Base-by-base conservation (phyloP, 2,797 vertebrate species). In the Centroberyx gerrardi region DNA sequence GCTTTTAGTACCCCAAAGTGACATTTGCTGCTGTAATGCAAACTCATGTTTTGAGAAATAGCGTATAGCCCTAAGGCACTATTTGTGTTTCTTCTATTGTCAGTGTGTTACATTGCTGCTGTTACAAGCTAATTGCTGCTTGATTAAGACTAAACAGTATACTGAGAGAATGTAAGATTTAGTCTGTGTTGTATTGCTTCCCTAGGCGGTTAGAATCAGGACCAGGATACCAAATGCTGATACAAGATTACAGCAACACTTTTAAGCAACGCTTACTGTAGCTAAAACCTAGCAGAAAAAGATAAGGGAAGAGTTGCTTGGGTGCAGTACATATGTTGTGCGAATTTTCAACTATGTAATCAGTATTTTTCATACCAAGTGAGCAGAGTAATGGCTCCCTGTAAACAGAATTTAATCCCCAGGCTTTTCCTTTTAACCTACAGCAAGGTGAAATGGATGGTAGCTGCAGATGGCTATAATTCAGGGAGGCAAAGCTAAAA, bases 1-100 rank as follows among this genome's bases (percentile, higher is more conserved):
- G 42, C 51, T 55, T 79, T 83, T 58, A 67, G 10, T 60, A 44
- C 52, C 74, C 49, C 52, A 52, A 54, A 58, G 75, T 85, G 80
- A 76, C 65, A 58, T 83, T 78, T 54, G 44, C 62, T 58, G 75
- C 58, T 63, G 33, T 22, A 18, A 60, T 56, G 55, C 36, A 72
- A 75, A 77, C 1, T 17, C 38, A 36, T 44, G 44, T 55, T 74
- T 51, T 56, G 48, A 84, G 58, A 68, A 72, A 68, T 18, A 36
- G 0, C 53, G 4, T 9, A 5, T 9, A 5, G 69, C 64, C 72
- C 70, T 17, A 0, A 49, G 68, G 67, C 69, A 56, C 68, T 55
- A 28, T 79, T 80, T 72, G 48, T 74, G 58, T 49, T 69, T 46
- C 60, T 63, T 62, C 27, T 15, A 44, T 62, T 62, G 66, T 65